Percentiles rank a stretch among this genome's conserved stretches.
These are phyloP conservation scores for Drosophila sp. DNA, from an alignment of 1,140 invertebrate genomes.

Conservation along the genomic window DNA sequence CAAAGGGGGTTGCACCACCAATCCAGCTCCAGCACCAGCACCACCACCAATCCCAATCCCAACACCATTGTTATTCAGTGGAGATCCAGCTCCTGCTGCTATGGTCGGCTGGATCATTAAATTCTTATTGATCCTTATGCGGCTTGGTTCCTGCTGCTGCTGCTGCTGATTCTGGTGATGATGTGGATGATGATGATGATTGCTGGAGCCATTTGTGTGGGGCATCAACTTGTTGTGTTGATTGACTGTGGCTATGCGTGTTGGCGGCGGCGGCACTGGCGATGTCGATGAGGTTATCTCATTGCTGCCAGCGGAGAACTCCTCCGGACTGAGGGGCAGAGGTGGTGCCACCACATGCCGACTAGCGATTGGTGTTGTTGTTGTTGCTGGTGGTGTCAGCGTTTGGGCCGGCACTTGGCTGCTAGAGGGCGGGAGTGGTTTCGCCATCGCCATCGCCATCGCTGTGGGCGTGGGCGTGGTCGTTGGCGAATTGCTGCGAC, in stretches of 20 bases:
- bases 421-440: constrained; percentile 23
- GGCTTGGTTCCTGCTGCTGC: constrained; percentile 65
- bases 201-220: constrained; percentile 48
- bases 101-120: constrained; percentile 59
- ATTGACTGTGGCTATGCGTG: constrained; percentile 73
- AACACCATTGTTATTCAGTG: neutral
- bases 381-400: constrained; percentile 13
- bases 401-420: constrained; percentile 17
- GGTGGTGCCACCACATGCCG: constrained; percentile 26
- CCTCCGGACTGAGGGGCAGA: constrained; percentile 78
- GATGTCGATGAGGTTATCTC: constrained; percentile 86
- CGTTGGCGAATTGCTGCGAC: constrained; percentile 30
- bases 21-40: neutral
- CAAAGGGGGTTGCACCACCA: constrained; percentile 16
- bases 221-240: constrained; percentile 78
- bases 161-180: constrained; percentile 42
- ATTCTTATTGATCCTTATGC: constrained; percentile 81
- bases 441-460: constrained; percentile 20
- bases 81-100: constrained; percentile 12
- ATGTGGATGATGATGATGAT: constrained; percentile 39
- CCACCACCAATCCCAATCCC: neutral
- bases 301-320: constrained; percentile 83
- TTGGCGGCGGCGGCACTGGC: constrained; percentile 76
- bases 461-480: constrained; percentile 31
- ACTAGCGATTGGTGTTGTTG: constrained; percentile 28